Conservation (phyloP, 2,888 invertebrate genomes). For the Clusia tigrina region DNA sequence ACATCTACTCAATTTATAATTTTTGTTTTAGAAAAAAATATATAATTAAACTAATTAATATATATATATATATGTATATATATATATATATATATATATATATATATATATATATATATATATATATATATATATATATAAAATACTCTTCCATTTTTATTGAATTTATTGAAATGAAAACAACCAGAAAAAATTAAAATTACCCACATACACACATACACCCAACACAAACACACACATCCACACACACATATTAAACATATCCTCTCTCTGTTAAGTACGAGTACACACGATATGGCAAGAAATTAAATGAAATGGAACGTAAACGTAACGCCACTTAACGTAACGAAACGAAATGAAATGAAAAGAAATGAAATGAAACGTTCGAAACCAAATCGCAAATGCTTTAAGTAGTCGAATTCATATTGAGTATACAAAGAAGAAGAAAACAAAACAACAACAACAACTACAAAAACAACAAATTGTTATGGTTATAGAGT, state of each 20-base stretch:
- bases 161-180: conserved; percentile 38
- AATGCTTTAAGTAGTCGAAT: conserved; percentile 35
- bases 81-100: conserved; percentile 5
- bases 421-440: conserved; percentile 23
- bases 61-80: neutral
- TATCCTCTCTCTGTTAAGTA: conserved; percentile 27
- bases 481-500: conserved; percentile 59
- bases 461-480: conserved; percentile 30
- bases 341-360: conserved; percentile 4
- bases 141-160: conserved; percentile 31
- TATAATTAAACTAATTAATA: conserved; percentile 15
- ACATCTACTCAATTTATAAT: conserved; percentile 2
- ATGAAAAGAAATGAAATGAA: no score
- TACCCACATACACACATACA: conserved; percentile 43
- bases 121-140: conserved; percentile 5
- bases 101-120: neutral
- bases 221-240: conserved; percentile 28
- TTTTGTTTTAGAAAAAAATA: conserved; percentile 1
- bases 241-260: conserved; percentile 38
- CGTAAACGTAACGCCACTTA: neutral
- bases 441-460: conserved; percentile 34
- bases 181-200: conserved; percentile 46
- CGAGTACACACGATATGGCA: conserved; percentile 5
- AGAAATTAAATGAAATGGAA: conserved; percentile 4
- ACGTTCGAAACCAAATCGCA: no score